These are phyloP conservation scores for Lasaia peninsularis DNA, from an alignment of 1,140 invertebrate species.

Conservation along the genomic window DNA sequence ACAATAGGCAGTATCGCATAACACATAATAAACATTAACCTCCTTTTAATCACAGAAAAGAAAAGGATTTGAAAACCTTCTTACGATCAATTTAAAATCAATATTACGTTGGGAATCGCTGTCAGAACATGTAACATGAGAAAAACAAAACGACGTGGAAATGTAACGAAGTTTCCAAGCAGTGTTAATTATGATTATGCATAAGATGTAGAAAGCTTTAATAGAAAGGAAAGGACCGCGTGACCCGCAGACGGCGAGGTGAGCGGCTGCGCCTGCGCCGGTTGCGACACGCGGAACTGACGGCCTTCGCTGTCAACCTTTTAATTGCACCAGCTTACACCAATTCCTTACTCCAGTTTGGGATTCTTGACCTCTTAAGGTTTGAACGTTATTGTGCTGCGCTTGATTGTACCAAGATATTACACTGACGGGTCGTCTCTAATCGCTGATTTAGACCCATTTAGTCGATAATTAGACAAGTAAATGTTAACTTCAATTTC, in stretches of 20 bases:
- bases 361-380: background rate
- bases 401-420: no score
- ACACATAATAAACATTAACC: no score
- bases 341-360: background rate
- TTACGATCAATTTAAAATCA: background rate
- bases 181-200: slow-evolving; percentile 28
- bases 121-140: slow-evolving; percentile 9
- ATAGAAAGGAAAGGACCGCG: slow-evolving; percentile 68
- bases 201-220: slow-evolving; percentile 70
- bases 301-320: slow-evolving; percentile 67
- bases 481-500: no score
- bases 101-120: background rate
- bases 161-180: slow-evolving; percentile 29
- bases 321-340: slow-evolving; percentile 46
- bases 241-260: slow-evolving; percentile 63
- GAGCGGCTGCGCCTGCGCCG: slow-evolving; percentile 47
- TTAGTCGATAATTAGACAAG: no score
- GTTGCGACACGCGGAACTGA: slow-evolving; percentile 60
- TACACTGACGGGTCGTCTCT: no score
- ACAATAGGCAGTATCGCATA: no score
- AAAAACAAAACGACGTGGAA: slow-evolving; percentile 29
- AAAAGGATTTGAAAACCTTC: no score
- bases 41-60: no score
- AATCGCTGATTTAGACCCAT: no score
- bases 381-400: no score